phyloP scores from a whole-genome alignment of 2,888 invertebrate genomes.

The Drosophila merina region DNA sequence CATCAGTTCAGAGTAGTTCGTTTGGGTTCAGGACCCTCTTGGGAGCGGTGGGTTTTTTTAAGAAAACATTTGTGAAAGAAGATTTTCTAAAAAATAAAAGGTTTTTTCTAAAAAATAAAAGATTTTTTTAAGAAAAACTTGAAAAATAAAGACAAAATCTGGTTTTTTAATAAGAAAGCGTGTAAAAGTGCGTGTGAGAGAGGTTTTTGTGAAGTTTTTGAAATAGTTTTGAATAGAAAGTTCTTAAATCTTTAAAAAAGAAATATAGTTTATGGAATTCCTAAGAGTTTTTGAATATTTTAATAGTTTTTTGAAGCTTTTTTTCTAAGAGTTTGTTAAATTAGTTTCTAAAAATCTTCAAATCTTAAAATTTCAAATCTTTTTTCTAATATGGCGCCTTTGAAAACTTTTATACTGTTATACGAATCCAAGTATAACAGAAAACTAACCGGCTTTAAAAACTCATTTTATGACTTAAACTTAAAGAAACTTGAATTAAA shows the following conservation, averaged over 20 bases:
- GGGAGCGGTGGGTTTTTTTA: slow-evolving; percentile 34
- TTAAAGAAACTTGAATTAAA: background rate
- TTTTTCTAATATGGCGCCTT: background rate
- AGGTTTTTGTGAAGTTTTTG: background rate
- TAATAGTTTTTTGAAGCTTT: background rate
- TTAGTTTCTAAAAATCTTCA: background rate
- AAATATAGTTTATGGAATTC: background rate
- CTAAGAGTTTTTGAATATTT: background rate
- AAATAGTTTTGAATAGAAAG: background rate
- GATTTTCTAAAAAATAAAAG: background rate
- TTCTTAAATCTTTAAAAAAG: background rate
- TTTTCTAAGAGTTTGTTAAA: background rate
- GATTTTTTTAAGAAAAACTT: slow-evolving; percentile 3
- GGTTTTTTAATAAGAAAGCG: background rate
- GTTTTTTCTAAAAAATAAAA: slow-evolving; percentile 1
- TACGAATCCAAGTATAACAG: background rate
- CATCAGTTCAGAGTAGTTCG: slow-evolving; percentile 70
- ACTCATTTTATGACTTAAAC: background rate
- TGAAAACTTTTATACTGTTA: background rate
- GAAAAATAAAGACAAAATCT: background rate
- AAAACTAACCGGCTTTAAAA: background rate
- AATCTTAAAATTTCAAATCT: background rate
- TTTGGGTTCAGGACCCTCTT: slow-evolving; percentile 14
- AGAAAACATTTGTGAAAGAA: slow-evolving; percentile 10
- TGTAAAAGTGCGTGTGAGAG: background rate